Conservation (phyloP, 1,140 invertebrate species). For the Diplogasteroides magnus region DNA sequence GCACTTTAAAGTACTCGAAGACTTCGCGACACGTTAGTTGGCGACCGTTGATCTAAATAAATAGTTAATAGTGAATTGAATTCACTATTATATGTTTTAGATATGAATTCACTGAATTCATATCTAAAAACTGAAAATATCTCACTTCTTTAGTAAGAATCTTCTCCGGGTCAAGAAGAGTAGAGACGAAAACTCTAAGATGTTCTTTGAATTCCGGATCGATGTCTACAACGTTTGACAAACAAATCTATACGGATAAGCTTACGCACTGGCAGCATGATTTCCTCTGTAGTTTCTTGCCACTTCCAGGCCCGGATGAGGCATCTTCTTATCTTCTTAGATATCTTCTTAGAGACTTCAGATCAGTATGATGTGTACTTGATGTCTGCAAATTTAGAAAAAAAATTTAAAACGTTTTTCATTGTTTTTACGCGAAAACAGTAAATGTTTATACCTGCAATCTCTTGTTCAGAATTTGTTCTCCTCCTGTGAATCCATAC, state of each 20-base stretch:
- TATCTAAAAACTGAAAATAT: not conserved
- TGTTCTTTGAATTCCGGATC: constrained; percentile 84
- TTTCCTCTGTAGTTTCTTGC: constrained; percentile 92
- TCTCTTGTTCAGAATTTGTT: constrained; percentile 75
- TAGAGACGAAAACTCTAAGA: constrained; percentile 76
- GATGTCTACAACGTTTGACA: constrained; percentile 83
- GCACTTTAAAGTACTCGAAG: constrained; percentile 86
- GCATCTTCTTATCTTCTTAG: constrained; percentile 95
- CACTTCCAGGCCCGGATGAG: constrained; percentile 91
- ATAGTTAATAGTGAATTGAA: too few species aligned
- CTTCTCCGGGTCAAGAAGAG: constrained; percentile 79
- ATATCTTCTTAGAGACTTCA: constrained; percentile 84
- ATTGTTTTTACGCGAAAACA: too few species aligned
- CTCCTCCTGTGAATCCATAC: constrained; percentile 83
- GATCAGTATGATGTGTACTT: constrained; percentile 84
- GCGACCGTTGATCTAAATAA: constrained; percentile 69
- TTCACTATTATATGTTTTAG: too few species aligned
- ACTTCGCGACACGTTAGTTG: constrained; percentile 81
- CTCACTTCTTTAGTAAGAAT: constrained; percentile 85
- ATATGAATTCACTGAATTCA: too few species aligned
- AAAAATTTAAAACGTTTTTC: too few species aligned
- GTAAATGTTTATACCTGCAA: too few species aligned
- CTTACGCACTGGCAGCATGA: too few species aligned
- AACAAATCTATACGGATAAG: too few species aligned
- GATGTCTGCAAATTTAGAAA: constrained; percentile 63